Evolutionary conservation across 1,140 invertebrate species (phyloP).

Genomic region (Gerris buenoi): DNA sequence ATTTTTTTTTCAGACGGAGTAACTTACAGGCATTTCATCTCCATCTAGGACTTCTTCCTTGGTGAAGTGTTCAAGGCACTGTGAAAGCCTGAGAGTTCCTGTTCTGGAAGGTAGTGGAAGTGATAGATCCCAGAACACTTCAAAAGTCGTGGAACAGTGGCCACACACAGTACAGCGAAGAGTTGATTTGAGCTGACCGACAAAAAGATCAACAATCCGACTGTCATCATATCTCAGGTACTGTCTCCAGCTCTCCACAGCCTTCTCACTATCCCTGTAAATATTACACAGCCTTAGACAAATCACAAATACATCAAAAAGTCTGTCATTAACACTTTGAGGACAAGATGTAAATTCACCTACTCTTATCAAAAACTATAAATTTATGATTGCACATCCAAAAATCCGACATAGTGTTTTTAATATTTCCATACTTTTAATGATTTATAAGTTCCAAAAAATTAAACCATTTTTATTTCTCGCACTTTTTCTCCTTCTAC

Average conservation of each 20-base stretch:
- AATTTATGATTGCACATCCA: too few relatives aligned
- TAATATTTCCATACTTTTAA: too few relatives aligned
- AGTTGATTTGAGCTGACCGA: constrained; percentile 86
- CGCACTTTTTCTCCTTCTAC: too few relatives aligned
- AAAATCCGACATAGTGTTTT: too few relatives aligned
- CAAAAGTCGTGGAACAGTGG: constrained; percentile 84
- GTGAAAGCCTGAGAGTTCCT: constrained; percentile 53
- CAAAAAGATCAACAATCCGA: constrained; percentile 81
- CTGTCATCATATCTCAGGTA: constrained; percentile 78
- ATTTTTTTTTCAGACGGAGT: too few relatives aligned
- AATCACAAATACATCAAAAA: too few relatives aligned
- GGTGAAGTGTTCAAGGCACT: constrained; percentile 81
- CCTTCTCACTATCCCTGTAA: constrained; percentile 52
- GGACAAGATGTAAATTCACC: too few relatives aligned
- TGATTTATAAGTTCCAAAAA: too few relatives aligned
- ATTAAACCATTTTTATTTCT: too few relatives aligned
- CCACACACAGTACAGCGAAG: constrained; percentile 77
- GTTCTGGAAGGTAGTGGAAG: constrained; percentile 56
- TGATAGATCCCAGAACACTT: constrained; percentile 38
- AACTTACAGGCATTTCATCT: constrained; percentile 63
- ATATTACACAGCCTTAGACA: too few relatives aligned
- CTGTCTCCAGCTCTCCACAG: constrained; percentile 71
- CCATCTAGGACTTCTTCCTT: constrained; percentile 82
- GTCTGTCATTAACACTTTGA: too few relatives aligned
- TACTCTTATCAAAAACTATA: too few relatives aligned